Evolutionary conservation across 35 echinoderm and acorn worm genomes (phyloP), one percentile per base, ranked within the genome.

Genomic region (Amphiura filiformis): DNA sequence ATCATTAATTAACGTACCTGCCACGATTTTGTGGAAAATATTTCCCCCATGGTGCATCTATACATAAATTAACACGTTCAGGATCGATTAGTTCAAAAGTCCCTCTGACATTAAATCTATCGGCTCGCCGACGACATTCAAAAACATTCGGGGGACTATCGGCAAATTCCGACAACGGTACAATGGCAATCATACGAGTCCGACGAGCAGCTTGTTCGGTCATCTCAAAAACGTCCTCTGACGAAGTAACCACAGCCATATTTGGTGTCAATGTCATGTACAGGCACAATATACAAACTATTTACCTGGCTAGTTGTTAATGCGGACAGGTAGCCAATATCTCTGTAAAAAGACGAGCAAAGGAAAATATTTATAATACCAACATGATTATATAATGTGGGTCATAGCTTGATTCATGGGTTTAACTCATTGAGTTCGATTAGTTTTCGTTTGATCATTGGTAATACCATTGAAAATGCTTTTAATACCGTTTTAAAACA

Each of bases 21-120:
- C 61, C 61, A 30, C 61, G 61, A 70, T 70, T 70, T 30, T 70
- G 61, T 23, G 61, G 61, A 30, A 70, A 70, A 70, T 70, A 70
- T 70, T 70, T 70, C 4, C 61, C 61, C 61, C 61, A 70, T 13
- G 61, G 61, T 15, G 61, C 61, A 30, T 70, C 61, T 2, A 70
- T 70, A 70, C 61, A 70, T n/a, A 70, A 30, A 70, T 70, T 70
- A n/a, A 70, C 61, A 5, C 61, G 7, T n/a, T 70, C 61, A 30
- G 61, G 61, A n/a, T 70, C 61, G 4, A 26, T 70, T 18, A 70
- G 26, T n/a, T 70, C 61, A 70, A 70, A 70, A 26, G 61, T 70
- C 26, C 61, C 61, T 70, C 61, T 70, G 11, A 70, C 61, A 70
- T 70, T 70, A 70, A 70, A 70, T 70, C 61, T 70, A n/a, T 70